Evolutionary conservation across 2,797 vertebrate genomes (phyloP), one percentile per base, ranked within the genome.

Genomic region (Limnodromus scolopaceus): DNA sequence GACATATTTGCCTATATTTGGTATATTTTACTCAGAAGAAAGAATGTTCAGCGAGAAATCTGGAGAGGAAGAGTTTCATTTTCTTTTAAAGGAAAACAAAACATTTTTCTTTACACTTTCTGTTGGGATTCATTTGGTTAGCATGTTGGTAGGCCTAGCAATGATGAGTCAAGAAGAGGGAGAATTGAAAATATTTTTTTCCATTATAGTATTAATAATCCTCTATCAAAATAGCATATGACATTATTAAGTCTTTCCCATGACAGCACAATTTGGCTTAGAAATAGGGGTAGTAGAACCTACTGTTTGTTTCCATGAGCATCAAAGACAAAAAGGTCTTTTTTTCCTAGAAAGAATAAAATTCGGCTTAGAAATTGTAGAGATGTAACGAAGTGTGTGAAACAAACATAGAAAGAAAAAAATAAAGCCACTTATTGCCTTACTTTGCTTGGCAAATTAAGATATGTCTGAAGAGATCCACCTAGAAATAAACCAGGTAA

Each of bases 201-300:
- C 51, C 43, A 72, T 84, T 88, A 82, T 60, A 70, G 45, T 92
- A 92, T 93, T 91, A 96, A 93, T 96, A 89, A 96, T 70, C 46
- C 54, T 53, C 32, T 61, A 93, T 84, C 68, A 95, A 95, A 94
- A 92, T 81, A 89, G 61, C 66, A 63, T 16, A 32, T 87, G 27
- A 34, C 12, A 74, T 74, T 84, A 25, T 79, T 61, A 92, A 95
- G 41, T 95, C 60, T 72, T 76, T 78, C 91, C 83, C 92, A 64
- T 84, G 39, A 89, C 79, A 93, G 60, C 49, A 77, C 66, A 65
- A 82, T 92, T 94, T 92, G 82, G 61, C 81, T 97, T 87, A 78
- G 84, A 96, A 94, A 92, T 82, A 92, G 28, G 28, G 32, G 24
- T 89, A 90, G 54, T 58, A 89, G 74, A 54, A 74, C n/a, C 54